Evolutionary conservation across 2,888 invertebrate species (phyloP).

Genomic region (Stenurella melanura): DNA sequence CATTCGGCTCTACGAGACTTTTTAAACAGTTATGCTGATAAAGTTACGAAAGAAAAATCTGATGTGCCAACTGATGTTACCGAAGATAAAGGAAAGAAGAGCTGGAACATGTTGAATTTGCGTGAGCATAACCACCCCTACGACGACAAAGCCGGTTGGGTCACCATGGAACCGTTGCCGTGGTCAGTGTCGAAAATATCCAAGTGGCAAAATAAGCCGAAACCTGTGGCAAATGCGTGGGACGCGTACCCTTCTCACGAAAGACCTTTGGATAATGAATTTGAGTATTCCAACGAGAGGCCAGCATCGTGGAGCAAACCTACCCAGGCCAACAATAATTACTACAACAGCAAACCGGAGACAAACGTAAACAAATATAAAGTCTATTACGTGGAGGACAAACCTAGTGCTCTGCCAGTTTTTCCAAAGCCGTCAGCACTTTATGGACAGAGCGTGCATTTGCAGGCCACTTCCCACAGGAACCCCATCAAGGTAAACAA

Average conservation of each 20-base stretch:
- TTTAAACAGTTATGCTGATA: slow-evolving; percentile 77
- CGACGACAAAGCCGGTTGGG: slow-evolving; percentile 86
- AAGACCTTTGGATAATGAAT: slow-evolving; percentile 66
- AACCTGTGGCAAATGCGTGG: slow-evolving; percentile 70
- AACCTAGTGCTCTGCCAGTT: slow-evolving; percentile 54
- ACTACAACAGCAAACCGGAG: slow-evolving; percentile 35
- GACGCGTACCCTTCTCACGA: slow-evolving; percentile 61
- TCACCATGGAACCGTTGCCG: slow-evolving; percentile 84
- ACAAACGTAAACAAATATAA: slow-evolving; percentile 61
- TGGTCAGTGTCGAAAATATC: slow-evolving; percentile 88
- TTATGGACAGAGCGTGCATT: slow-evolving; percentile 65
- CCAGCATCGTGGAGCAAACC: slow-evolving; percentile 40
- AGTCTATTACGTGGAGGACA: slow-evolving; percentile 72
- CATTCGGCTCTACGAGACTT: slow-evolving; percentile 76
- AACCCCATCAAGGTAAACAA: slow-evolving; percentile 39
- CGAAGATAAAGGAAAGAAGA: slow-evolving; percentile 72
- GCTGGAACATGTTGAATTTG: slow-evolving; percentile 75
- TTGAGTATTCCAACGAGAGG: slow-evolving; percentile 45
- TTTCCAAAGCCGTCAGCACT: slow-evolving; percentile 55
- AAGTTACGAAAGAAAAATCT: slow-evolving; percentile 48
- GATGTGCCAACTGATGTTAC: slow-evolving; percentile 39
- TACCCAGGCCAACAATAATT: slow-evolving; percentile 29
- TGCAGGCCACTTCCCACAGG: slow-evolving; percentile 52
- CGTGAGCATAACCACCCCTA: slow-evolving; percentile 76
- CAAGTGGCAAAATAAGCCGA: slow-evolving; percentile 82